phyloP scores from a whole-genome alignment of 2,888 invertebrate species.

The Chirona hameri region DNA sequence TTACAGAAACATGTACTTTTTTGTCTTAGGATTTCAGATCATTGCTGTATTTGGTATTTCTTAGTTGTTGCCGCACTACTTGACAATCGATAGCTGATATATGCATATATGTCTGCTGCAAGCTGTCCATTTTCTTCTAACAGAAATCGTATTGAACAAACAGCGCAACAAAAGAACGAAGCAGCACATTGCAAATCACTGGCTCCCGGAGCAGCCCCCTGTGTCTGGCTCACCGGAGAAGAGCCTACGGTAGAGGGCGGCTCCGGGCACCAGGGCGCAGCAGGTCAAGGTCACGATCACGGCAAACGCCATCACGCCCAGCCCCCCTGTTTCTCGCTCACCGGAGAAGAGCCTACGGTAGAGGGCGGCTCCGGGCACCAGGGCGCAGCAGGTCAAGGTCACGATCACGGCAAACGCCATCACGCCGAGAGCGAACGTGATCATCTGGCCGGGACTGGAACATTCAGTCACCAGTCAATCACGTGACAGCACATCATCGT shows the following conservation, averaged over 20 bases:
- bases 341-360: not conserved
- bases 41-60: too few species aligned
- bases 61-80: too few species aligned
- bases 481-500: too few species aligned
- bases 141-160: too few species aligned
- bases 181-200: too few species aligned
- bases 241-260: not conserved
- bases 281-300: not conserved
- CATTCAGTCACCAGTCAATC: not conserved
- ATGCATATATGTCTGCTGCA: too few species aligned
- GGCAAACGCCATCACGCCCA: not conserved
- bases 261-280: not conserved
- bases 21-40: too few species aligned
- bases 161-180: too few species aligned
- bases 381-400: not conserved
- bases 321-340: not conserved
- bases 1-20: too few species aligned
- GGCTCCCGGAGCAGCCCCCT: too few species aligned
- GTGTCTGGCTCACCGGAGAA: slow-evolving; percentile 1
- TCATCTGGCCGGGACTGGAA: not conserved
- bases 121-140: too few species aligned
- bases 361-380: not conserved
- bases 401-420: not conserved
- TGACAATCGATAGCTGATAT: too few species aligned
- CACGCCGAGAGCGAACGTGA: not conserved